Base-by-base conservation (phyloP, 2,888 invertebrate genomes). In the Tholera decimalis region DNA sequence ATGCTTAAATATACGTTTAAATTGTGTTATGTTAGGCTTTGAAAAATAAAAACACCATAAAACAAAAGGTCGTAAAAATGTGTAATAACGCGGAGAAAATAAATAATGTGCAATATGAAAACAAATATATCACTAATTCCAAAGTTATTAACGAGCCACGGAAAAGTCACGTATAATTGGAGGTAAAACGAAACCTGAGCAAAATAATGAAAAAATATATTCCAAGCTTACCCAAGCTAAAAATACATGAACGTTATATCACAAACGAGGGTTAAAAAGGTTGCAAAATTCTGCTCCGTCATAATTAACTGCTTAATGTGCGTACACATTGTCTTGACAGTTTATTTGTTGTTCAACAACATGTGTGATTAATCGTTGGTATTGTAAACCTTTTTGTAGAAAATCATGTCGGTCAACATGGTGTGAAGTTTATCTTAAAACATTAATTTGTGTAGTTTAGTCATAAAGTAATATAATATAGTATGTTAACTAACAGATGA, bases 261-360 rank as follows among this genome's bases (percentile, higher is more conserved):
- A 33, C 28, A 66, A 49, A 39, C 37, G n/a, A 15, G 37, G 50
- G 44, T 57, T 57, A 13, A 57, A 76, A 76, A 62, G 53, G 64
- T 57, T 30, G 3, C 37, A 0, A 22, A 77, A 55, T 41, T 76
- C 66, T 30, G 71, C 73, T 72, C 57, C 62, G 73, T 80, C 73
- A 76, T 76, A 69, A 77, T 80, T 62, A 61, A 51, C 59, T 53
- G 44, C n/a, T 73, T 44, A 54, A 54, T 11, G 8, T 20, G 47
- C 15, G 20, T 37, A n/a, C 18, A 55, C 28, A 49, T 43, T 66
- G 66, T 74, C 77, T 28, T 60, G 73, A 28, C 78, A 60, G 59
- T 60, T 54, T 37, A 54, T 77, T 41, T 65, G 66, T 60, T 57
- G 44, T 15, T 30, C 1, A 77, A 64, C 50, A 72, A 55, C 57